Percentiles rank a stretch among this genome's conserved stretches.
phyloP scores from a whole-genome alignment of 2,113 vertebrate genomes.

The Entomyzon cyanotis region DNA sequence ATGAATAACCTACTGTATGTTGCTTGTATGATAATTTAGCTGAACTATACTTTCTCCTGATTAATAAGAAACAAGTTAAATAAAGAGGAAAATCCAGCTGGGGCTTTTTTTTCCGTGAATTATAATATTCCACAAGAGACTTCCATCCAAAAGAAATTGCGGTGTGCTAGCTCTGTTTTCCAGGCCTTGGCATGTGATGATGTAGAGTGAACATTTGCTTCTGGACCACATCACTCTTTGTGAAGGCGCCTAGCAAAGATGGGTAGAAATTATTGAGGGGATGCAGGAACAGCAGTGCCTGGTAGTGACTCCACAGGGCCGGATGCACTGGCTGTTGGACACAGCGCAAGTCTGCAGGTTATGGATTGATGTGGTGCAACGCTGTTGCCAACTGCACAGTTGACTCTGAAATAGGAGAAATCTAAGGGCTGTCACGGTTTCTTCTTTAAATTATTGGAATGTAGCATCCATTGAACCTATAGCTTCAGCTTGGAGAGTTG shows the following conservation, averaged over 20 bases:
- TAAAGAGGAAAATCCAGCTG: neutral
- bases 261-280: rapidly evolving
- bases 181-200: neutral
- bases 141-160: neutral
- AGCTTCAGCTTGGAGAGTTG: neutral
- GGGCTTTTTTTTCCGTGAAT: neutral
- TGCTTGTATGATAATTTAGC: neutral
- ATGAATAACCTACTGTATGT: neutral
- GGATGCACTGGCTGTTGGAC: neutral
- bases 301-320: rapidly evolving
- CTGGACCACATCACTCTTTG: neutral
- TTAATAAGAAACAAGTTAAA: neutral
- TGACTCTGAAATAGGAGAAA: neutral
- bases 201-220: neutral
- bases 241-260: neutral
- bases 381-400: neutral
- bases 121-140: neutral
- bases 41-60: neutral
- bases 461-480: rapidly evolving
- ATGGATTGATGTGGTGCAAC: rapidly evolving
- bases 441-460: neutral
- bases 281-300: neutral
- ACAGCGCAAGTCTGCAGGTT: neutral
- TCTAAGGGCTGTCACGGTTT: neutral
- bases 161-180: rapidly evolving